Percentiles rank a stretch among this genome's conserved stretches.
Evolutionary conservation across 1,140 invertebrate genomes (phyloP).

Genomic region (Galendromus occidentalis): DNA sequence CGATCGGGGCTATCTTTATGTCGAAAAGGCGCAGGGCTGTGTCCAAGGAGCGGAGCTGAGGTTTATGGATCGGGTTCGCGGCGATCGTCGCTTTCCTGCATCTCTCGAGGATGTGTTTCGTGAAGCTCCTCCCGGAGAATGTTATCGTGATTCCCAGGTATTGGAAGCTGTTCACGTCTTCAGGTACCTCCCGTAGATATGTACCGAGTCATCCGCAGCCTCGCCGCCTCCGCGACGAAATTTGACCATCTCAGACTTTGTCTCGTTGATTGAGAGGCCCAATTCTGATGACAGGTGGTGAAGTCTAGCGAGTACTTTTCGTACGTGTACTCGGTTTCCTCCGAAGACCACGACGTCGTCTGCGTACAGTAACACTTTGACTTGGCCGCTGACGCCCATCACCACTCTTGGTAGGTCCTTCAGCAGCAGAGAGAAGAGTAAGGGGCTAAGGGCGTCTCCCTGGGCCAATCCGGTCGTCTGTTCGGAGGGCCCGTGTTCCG

Average conservation of each 20-base stretch:
- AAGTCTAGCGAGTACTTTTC: background rate
- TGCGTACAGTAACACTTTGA: background rate
- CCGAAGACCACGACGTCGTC: background rate
- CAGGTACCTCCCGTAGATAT: background rate
- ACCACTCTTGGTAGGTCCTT: background rate
- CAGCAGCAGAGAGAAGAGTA: too few relatives aligned
- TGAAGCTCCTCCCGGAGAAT: background rate
- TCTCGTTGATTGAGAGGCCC: too few relatives aligned
- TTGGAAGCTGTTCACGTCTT: background rate
- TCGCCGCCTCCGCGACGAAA: background rate
- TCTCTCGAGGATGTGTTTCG: background rate
- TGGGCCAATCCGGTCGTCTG: background rate
- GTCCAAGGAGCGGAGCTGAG: background rate
- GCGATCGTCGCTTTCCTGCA: background rate
- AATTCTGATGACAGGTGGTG: background rate
- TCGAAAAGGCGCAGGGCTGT: background rate
- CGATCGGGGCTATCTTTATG: background rate
- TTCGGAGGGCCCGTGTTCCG: background rate
- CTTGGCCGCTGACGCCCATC: background rate
- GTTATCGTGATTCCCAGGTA: background rate
- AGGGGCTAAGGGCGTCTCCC: background rate
- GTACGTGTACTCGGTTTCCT: background rate
- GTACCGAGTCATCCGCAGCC: background rate
- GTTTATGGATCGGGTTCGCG: background rate
- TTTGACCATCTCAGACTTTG: background rate